Evolutionary conservation across 2,888 invertebrate genomes (phyloP).

Genomic region (Hecatera dysodea): DNA sequence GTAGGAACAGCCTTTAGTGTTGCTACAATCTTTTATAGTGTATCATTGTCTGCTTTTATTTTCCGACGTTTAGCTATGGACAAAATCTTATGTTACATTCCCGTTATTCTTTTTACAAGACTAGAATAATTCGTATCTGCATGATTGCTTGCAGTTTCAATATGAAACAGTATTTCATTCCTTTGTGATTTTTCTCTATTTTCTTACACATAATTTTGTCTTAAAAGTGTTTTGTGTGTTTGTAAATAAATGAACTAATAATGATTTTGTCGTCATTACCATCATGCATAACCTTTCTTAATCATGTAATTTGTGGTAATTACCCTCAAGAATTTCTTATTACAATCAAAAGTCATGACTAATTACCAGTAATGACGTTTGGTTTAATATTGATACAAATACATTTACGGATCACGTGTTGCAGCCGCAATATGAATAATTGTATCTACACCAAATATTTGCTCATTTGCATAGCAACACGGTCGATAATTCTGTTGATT

Average conservation of each 20-base stretch:
- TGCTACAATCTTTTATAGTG: constrained; percentile 48
- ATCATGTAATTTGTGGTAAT: background rate
- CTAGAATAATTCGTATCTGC: background rate
- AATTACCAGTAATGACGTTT: constrained; percentile 29
- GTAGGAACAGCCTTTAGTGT: constrained; percentile 41
- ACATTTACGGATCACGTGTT: constrained; percentile 29
- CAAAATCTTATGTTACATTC: constrained; percentile 11
- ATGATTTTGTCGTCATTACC: constrained; percentile 1
- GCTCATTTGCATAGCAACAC: constrained; percentile 21
- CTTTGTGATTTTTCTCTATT: too few relatives aligned
- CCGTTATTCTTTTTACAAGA: constrained; percentile 1
- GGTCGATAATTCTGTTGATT: background rate
- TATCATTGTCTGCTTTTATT: constrained; percentile 53
- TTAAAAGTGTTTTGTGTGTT: too few relatives aligned
- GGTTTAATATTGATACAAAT: constrained; percentile 43
- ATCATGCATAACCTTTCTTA: background rate
- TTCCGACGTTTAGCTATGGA: constrained; percentile 9
- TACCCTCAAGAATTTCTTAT: background rate
- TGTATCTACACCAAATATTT: constrained; percentile 45
- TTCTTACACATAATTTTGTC: too few relatives aligned
- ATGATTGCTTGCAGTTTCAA: background rate
- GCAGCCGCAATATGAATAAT: constrained; percentile 43
- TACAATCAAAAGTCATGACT: constrained; percentile 11
- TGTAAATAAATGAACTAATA: too few relatives aligned
- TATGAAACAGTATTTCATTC: too few relatives aligned